Evolutionary conservation across 2,113 vertebrate genomes (phyloP).

Genomic region (Otis tarda): DNA sequence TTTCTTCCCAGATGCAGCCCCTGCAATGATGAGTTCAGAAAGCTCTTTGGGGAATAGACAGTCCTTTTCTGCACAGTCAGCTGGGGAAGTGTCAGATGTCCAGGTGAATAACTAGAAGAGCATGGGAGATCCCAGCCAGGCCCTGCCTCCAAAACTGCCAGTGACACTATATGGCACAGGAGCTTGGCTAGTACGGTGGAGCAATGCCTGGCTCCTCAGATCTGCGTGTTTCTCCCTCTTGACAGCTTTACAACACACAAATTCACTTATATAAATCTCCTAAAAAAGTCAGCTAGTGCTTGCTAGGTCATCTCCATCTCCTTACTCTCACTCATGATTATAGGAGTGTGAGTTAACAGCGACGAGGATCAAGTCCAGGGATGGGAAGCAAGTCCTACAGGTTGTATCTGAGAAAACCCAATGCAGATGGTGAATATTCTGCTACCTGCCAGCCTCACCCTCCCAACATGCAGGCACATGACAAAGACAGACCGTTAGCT

Average conservation of each 20-base stretch:
- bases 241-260: background rate
- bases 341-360: background rate
- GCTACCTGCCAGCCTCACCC: background rate
- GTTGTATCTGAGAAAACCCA: background rate
- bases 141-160: background rate
- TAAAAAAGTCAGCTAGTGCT: background rate
- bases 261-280: background rate
- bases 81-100: background rate
- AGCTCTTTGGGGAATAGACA: background rate
- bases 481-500: background rate
- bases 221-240: background rate
- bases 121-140: background rate
- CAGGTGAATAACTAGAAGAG: background rate
- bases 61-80: background rate
- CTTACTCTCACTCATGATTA: background rate
- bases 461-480: background rate
- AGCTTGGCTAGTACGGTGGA: background rate
- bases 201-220: background rate
- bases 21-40: background rate
- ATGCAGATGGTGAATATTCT: background rate
- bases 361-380: accelerated
- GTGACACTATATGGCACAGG: background rate
- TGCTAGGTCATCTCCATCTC: background rate
- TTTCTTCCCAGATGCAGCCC: background rate
- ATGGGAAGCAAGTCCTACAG: background rate